Evolutionary conservation across 2,797 vertebrate genomes (phyloP).

Genomic region (Eospalax fontanierii): DNA sequence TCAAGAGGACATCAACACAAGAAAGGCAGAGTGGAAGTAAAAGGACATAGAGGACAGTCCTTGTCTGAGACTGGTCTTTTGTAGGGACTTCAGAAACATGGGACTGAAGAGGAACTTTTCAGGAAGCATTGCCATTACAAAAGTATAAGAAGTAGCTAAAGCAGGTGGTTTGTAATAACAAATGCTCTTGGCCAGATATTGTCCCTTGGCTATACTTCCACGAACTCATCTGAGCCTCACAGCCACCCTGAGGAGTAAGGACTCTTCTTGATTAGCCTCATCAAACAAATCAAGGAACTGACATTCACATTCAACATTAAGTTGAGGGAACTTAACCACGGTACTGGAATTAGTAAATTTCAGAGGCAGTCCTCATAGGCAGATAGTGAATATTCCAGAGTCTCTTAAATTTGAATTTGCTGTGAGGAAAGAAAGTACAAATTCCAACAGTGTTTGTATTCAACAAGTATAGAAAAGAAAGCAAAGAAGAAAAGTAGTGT

Average conservation of each 20-base stretch:
- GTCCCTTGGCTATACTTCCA: not conserved
- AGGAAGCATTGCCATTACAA: not conserved
- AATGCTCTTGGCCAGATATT: not conserved
- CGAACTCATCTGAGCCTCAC: not conserved
- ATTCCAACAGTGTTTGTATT: slow-evolving; percentile 14
- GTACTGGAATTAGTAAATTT: not conserved
- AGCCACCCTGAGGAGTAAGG: not conserved
- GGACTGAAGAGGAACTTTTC: not conserved
- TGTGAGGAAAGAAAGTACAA: not conserved
- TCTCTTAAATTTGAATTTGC: slow-evolving; percentile 29
- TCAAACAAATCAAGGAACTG: not conserved
- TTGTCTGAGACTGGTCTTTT: not conserved
- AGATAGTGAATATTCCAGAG: not conserved
- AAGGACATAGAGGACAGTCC: not conserved
- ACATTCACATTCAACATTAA: too few species aligned
- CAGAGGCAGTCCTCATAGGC: not conserved
- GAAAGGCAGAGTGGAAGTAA: not conserved
- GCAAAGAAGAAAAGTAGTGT: slow-evolving; percentile 26
- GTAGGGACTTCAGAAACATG: not conserved
- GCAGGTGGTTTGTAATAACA: not conserved
- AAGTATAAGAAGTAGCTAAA: not conserved
- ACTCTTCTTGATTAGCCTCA: not conserved
- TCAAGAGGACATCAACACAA: not conserved
- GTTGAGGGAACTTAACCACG: not conserved
- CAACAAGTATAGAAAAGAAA: slow-evolving; percentile 13